These are phyloP conservation scores for Nemopilema nomurai DNA, from an alignment of 30 jellyfish, hydroid and myxozoan genomes.

Conservation along the genomic window DNA sequence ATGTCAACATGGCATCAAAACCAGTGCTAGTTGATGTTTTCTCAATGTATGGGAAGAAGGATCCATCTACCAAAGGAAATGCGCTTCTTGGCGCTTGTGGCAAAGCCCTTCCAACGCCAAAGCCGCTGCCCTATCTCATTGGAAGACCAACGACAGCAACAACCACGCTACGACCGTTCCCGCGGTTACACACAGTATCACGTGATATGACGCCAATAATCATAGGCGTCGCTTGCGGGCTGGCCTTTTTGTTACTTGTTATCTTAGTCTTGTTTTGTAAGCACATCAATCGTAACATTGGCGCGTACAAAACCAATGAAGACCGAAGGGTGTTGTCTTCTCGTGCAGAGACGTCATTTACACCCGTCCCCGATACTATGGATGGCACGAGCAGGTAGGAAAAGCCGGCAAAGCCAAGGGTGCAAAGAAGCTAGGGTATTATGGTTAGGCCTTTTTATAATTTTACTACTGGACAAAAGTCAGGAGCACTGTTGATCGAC, in stretches of 20 bases:
- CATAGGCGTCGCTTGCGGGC: conserved; percentile 26
- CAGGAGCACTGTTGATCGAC: neutral
- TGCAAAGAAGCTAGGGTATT: conserved; percentile 57
- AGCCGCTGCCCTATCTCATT: conserved; percentile 37
- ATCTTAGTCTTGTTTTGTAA: conserved; percentile 41
- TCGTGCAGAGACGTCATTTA: conserved; percentile 7
- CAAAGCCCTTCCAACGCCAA: conserved; percentile 59
- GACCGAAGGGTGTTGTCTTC: conserved; percentile 55
- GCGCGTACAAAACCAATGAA: conserved; percentile 71
- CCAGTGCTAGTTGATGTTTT: conserved; percentile 46
- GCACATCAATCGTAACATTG: conserved; percentile 64
- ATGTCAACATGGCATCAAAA: conserved; percentile 11
- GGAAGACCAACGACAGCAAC: conserved; percentile 56
- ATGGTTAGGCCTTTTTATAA: conserved; percentile 18
- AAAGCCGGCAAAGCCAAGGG: conserved; percentile 7
- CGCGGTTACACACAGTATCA: neutral
- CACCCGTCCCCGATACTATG: conserved; percentile 41
- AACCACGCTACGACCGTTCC: conserved; percentile 13
- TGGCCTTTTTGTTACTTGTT: conserved; percentile 37
- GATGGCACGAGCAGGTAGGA: conserved; percentile 29
- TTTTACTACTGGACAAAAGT: neutral
- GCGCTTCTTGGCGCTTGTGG: conserved; percentile 53
- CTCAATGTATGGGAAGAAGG: conserved; percentile 31
- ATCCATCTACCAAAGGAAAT: conserved; percentile 16
- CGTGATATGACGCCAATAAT: conserved; percentile 34